phyloP scores from a whole-genome alignment of 2,797 vertebrate genomes.

The Leptoclinus maculatus region DNA sequence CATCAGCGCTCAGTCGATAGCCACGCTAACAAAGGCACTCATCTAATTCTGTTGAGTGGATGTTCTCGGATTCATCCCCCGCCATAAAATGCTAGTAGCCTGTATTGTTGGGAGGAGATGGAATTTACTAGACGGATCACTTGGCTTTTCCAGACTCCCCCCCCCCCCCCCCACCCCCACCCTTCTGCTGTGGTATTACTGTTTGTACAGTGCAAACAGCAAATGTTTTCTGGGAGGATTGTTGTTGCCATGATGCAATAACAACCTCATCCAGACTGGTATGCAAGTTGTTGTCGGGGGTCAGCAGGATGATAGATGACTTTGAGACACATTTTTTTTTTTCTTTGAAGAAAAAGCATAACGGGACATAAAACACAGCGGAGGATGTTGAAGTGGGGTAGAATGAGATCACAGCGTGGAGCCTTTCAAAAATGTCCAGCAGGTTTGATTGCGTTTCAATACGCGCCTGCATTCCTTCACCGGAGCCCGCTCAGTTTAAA shows the following conservation, averaged over 20 bases:
- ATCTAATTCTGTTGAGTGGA: conserved; percentile 71
- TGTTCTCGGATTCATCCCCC: conserved; percentile 59
- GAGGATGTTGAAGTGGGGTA: conserved; percentile 62
- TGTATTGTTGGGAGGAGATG: conserved; percentile 52
- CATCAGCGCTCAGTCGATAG: conserved; percentile 63
- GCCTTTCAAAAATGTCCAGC: conserved; percentile 69
- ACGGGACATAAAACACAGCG: conserved; percentile 64
- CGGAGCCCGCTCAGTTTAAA: conserved; percentile 48
- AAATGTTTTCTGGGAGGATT: conserved; percentile 54
- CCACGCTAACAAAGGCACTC: conserved; percentile 56
- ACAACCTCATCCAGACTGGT: conserved; percentile 53
- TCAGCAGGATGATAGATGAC: conserved; percentile 58
- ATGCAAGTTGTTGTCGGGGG: conserved; percentile 49
- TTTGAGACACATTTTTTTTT: conserved; percentile 45
- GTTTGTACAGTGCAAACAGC: conserved; percentile 57
- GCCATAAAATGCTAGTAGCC: conserved; percentile 56
- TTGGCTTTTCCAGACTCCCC: conserved; percentile 44
- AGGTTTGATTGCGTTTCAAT: conserved; percentile 79
- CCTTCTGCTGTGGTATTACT: conserved; percentile 52
- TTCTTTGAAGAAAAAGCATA: conserved; percentile 51
- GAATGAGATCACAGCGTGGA: conserved; percentile 73
- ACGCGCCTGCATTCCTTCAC: conserved; percentile 62
- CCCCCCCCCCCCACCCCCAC: not conserved
- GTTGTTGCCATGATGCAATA: conserved; percentile 62
- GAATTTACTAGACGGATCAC: conserved; percentile 66